Evolutionary conservation across 2,113 vertebrate species (phyloP).

Genomic region (Megatriorchis doriae): DNA sequence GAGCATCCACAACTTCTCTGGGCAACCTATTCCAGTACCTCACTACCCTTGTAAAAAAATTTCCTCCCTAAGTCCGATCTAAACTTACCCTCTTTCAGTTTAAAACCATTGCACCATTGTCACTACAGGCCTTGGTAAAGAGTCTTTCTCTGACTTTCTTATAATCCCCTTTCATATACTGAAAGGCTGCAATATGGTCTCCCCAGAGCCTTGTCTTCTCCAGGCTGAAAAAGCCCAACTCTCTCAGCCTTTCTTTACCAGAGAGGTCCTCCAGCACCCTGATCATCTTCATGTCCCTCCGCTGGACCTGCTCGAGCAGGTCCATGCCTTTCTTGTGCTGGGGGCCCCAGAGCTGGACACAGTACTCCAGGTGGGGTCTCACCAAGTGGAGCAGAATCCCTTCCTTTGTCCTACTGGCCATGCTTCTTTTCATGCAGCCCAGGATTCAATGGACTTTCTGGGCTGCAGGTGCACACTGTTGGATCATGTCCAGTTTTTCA

Average conservation of each 20-base stretch:
- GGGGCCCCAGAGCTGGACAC: fast-evolving
- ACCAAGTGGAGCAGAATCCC: neutral
- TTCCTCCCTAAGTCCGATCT: neutral
- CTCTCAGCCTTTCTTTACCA: neutral
- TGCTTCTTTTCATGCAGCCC: neutral
- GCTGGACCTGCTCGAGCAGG: fast-evolving
- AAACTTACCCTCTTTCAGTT: neutral
- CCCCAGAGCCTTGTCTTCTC: neutral
- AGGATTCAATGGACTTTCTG: neutral
- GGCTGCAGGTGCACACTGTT: neutral
- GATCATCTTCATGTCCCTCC: neutral
- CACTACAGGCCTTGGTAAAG: neutral
- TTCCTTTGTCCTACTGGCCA: neutral
- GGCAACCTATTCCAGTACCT: neutral
- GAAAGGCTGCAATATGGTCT: neutral
- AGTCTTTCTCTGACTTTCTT: neutral
- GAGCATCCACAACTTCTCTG: neutral
- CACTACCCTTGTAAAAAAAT: neutral
- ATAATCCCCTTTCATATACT: neutral
- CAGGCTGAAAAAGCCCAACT: neutral
- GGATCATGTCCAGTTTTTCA: neutral
- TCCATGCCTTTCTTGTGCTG: neutral
- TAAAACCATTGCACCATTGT: neutral
- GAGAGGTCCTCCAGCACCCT: neutral
- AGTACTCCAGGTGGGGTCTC: neutral